A percentile compares a stretch with the other conserved stretches of the same genome.
phyloP scores from a whole-genome alignment of 2,113 vertebrate species.

The Ammospiza nelsoni region DNA sequence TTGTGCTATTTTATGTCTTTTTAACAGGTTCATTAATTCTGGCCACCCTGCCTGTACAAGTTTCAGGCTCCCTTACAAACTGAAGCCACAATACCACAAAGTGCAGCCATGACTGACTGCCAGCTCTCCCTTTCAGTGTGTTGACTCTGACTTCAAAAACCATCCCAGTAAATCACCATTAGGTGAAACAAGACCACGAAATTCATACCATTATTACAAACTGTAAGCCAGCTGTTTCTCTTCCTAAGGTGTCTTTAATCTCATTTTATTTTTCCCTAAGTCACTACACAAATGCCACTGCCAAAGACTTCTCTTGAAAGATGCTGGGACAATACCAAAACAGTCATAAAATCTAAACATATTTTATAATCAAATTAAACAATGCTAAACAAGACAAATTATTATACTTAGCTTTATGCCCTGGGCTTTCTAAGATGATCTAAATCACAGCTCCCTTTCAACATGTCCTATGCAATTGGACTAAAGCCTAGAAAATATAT shows the following conservation, averaged over 20 bases:
- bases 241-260: constrained; percentile 10
- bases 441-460: constrained; percentile 1
- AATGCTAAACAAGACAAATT: constrained; percentile 25
- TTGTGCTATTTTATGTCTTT: not conserved
- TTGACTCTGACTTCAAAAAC: not conserved
- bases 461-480: not conserved
- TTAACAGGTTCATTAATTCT: not conserved
- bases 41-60: not conserved
- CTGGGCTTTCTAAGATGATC: not conserved
- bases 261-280: constrained; percentile 19
- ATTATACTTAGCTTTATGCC: not conserved
- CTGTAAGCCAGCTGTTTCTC: constrained; percentile 17
- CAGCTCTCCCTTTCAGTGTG: not conserved
- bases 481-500: not conserved
- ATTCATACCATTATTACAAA: not conserved
- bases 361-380: constrained; percentile 52
- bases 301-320: constrained; percentile 23
- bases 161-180: not conserved
- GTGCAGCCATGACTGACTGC: not conserved
- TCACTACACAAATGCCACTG: not conserved
- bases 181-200: not conserved
- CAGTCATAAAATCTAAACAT: constrained; percentile 10
- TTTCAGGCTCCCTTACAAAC: not conserved
- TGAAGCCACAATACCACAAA: not conserved
- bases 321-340: constrained; percentile 20